These are phyloP conservation scores for Periparus ater DNA, from an alignment of 2,797 vertebrate genomes.

Conservation along the genomic window DNA sequence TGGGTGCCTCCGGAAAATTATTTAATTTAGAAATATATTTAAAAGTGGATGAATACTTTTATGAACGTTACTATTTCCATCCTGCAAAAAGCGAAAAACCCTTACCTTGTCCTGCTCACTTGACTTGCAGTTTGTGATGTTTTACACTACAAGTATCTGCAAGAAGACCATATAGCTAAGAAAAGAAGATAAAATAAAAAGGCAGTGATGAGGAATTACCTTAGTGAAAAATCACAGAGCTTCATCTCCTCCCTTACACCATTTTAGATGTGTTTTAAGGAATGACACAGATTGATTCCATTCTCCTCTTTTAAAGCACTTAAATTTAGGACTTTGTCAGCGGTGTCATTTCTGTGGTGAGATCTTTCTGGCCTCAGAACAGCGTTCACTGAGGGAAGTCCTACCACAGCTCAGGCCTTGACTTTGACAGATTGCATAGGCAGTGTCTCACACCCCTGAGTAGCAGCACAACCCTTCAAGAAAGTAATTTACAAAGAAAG, in stretches of 20 bases:
- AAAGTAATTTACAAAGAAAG: background rate
- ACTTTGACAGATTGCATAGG: background rate
- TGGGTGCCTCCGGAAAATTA: background rate
- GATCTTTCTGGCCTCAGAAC: background rate
- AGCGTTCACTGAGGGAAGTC: background rate
- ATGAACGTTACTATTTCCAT: background rate
- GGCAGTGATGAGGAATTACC: background rate
- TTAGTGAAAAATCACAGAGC: background rate
- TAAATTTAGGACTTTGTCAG: background rate
- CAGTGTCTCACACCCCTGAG: background rate
- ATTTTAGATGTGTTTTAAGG: background rate
- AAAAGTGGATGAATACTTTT: background rate
- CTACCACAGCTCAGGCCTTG: background rate
- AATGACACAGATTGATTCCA: background rate
- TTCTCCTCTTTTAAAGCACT: background rate
- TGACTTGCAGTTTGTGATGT: background rate
- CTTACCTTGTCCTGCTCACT: background rate
- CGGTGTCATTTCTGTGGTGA: background rate
- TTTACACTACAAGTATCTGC: background rate
- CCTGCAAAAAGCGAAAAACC: background rate
- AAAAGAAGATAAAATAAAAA: background rate
- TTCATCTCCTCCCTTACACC: background rate
- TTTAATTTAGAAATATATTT: background rate
- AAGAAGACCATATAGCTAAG: background rate
- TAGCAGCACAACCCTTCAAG: background rate